A percentile compares a stretch with the other conserved stretches of the same genome.
These are phyloP conservation scores for Diabrotica balteata DNA, from an alignment of 2,888 invertebrate species.

Conservation along the genomic window DNA sequence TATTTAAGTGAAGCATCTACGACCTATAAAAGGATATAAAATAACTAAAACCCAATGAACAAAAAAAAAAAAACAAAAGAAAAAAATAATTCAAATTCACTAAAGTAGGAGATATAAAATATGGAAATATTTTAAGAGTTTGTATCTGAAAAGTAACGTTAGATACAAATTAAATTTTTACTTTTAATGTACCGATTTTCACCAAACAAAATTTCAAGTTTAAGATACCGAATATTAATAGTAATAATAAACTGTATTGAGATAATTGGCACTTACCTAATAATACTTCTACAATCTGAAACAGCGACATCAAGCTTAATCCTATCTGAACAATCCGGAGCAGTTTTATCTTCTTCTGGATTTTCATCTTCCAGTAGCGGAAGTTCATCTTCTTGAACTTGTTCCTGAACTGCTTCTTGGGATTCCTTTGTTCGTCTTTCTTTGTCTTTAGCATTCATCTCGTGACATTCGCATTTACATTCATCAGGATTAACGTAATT, in stretches of 20 bases:
- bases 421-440: constrained; percentile 43
- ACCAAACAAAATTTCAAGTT: too few species aligned
- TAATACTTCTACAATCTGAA: constrained; percentile 57
- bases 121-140: too few species aligned
- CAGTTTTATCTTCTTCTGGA: constrained; percentile 53
- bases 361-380: constrained; percentile 62
- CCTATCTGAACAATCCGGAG: constrained; percentile 50
- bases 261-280: constrained; percentile 50
- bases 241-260: too few species aligned
- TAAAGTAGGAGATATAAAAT: too few species aligned
- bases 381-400: constrained; percentile 61
- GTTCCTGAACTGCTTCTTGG: constrained; percentile 23
- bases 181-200: too few species aligned
- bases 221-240: too few species aligned
- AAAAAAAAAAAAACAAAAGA: background rate
- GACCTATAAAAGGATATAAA: background rate
- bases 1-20: too few species aligned
- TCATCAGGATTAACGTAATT: constrained; percentile 88
- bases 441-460: constrained; percentile 57
- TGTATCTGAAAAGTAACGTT: too few species aligned
- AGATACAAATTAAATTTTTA: too few species aligned
- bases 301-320: constrained; percentile 52
- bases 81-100: too few species aligned
- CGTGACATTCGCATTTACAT: constrained; percentile 88
- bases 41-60: background rate